Conservation (phyloP, 2,797 vertebrate genomes). For the Schizothorax lantsangensis region DNA sequence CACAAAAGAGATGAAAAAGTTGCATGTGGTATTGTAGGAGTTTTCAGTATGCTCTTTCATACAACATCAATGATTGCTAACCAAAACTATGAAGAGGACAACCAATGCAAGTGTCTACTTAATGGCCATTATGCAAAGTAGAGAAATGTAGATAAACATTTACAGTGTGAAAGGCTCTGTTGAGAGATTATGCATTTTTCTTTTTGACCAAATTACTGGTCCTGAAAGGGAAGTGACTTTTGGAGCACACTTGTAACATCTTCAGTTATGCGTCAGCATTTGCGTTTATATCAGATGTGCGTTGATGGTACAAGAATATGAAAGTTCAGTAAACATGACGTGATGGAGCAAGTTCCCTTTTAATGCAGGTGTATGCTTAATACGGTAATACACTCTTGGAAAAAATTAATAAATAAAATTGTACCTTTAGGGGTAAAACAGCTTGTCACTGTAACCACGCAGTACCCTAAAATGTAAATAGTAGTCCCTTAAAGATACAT, state of each 20-base stretch:
- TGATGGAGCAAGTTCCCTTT: neutral
- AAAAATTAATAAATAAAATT: neutral
- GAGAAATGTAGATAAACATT: conserved; percentile 18
- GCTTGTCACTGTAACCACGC: neutral
- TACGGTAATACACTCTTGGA: neutral
- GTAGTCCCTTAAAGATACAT: neutral
- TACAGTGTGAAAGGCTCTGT: conserved; percentile 17
- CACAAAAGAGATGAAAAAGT: conserved; percentile 34
- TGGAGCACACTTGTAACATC: neutral
- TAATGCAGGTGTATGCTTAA: neutral
- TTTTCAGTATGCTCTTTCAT: neutral
- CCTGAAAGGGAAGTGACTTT: conserved; percentile 10
- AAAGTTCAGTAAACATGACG: neutral
- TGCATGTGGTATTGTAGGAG: neutral
- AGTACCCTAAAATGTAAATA: neutral
- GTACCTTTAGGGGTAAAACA: neutral
- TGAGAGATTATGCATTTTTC: conserved; percentile 1
- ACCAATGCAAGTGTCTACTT: neutral
- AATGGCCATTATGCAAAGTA: conserved; percentile 28
- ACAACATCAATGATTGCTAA: neutral
- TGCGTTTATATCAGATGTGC: neutral
- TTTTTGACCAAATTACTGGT: conserved; percentile 7
- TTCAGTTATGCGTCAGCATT: conserved; percentile 2
- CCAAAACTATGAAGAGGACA: neutral
- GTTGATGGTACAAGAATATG: neutral